Percentiles rank a stretch among this genome's conserved stretches.
These are phyloP conservation scores for Suillia variegata DNA, from an alignment of 2,888 invertebrate species.

Conservation along the genomic window DNA sequence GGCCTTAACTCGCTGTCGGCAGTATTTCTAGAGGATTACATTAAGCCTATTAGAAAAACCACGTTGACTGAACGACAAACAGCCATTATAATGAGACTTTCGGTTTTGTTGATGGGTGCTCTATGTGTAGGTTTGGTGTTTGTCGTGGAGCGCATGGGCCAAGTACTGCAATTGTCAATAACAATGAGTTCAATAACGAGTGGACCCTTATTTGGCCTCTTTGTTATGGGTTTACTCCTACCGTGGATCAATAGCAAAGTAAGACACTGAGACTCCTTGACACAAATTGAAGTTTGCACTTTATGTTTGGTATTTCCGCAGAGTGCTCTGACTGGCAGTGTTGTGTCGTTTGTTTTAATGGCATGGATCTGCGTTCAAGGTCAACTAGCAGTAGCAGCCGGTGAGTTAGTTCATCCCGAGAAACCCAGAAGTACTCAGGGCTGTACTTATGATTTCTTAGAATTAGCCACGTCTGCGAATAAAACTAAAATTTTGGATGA, in stretches of 20 bases:
- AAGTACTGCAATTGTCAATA: constrained; percentile 68
- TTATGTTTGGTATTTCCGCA: too few relatives aligned
- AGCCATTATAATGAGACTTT: constrained; percentile 68
- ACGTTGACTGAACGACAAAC: constrained; percentile 64
- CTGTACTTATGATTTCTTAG: constrained; percentile 66
- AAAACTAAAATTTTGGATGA: constrained; percentile 21
- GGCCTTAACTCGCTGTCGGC: constrained; percentile 81
- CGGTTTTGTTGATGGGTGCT: constrained; percentile 71
- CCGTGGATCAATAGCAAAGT: constrained; percentile 71
- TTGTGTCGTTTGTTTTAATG: constrained; percentile 68
- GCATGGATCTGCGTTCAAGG: constrained; percentile 72
- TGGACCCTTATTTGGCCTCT: constrained; percentile 73
- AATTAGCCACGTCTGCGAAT: constrained; percentile 32
- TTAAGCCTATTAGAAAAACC: constrained; percentile 70
- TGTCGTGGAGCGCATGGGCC: constrained; percentile 74
- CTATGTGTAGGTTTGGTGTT: constrained; percentile 71
- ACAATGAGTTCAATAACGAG: constrained; percentile 69
- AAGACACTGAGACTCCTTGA: constrained; percentile 32
- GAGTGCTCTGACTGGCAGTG: constrained; percentile 73
- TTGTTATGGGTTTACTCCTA: constrained; percentile 69
- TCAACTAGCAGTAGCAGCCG: constrained; percentile 70
- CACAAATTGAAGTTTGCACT: too few relatives aligned
- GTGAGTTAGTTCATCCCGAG: constrained; percentile 64
- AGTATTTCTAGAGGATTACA: constrained; percentile 78
- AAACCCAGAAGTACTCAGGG: constrained; percentile 64